Conservation (phyloP, 2,888 invertebrate genomes). For the Dione vanillae region DNA sequence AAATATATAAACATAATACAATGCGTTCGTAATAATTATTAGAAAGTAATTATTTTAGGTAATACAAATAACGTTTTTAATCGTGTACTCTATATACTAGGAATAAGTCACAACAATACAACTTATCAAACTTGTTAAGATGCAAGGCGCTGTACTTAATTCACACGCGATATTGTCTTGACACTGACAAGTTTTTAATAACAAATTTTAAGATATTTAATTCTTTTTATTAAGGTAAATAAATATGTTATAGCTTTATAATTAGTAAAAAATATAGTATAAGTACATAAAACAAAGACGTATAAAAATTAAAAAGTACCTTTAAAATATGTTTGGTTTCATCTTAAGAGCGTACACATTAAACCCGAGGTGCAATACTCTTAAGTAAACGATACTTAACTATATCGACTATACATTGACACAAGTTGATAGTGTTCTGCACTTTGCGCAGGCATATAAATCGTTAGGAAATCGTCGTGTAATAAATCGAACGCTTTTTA, state of each 20-base stretch:
- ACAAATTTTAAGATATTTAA: background rate
- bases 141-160: no score
- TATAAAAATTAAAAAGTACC: background rate
- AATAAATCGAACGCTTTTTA: constrained; percentile 84
- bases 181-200: no score
- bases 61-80: no score
- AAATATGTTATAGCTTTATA: background rate
- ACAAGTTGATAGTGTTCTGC: constrained; percentile 49
- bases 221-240: background rate
- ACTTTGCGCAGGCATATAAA: constrained; percentile 51
- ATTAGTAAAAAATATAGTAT: background rate
- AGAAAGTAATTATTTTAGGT: no score
- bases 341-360: background rate
- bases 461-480: constrained; percentile 80
- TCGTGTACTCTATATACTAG: no score
- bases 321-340: background rate
- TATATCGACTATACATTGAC: constrained; percentile 42
- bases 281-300: background rate
- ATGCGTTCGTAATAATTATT: no score
- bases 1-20: no score
- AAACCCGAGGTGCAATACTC: constrained; percentile 27
- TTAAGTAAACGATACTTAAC: constrained; percentile 45
- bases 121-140: no score
- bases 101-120: no score
- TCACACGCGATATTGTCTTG: no score